Percentiles rank a stretch among this genome's conserved stretches.
These are phyloP conservation scores for Galeopsomyia nigrocyanea DNA, from an alignment of 2,888 invertebrate genomes.

Conservation along the genomic window DNA sequence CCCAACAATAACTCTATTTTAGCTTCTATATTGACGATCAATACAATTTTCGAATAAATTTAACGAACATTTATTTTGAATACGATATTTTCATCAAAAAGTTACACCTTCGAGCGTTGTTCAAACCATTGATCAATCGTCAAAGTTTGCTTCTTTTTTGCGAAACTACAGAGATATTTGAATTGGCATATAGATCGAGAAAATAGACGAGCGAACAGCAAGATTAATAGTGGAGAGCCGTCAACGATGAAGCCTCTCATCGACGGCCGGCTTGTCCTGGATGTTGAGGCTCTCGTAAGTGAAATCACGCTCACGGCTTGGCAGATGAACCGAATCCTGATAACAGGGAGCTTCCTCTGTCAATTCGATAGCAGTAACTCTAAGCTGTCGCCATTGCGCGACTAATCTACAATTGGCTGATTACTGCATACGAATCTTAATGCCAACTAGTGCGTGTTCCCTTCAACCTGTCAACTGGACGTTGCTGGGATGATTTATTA, in stretches of 20 bases:
- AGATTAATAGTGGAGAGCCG: conserved; percentile 31
- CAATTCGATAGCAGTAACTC: conserved; percentile 73
- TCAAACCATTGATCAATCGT: too few species aligned
- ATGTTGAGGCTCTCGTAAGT: conserved; percentile 52
- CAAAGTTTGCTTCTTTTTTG: too few species aligned
- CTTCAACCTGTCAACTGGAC: too few species aligned
- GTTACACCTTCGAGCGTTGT: too few species aligned
- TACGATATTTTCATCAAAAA: too few species aligned
- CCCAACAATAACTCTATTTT: too few species aligned
- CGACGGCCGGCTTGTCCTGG: conserved; percentile 49
- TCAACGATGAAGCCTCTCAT: conserved; percentile 45
- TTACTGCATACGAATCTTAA: conserved; percentile 51
- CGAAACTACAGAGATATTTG: too few species aligned
- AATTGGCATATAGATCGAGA: background rate
- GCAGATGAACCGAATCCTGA: conserved; percentile 75
- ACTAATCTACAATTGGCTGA: conserved; percentile 34
- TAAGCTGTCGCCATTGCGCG: conserved; percentile 71
- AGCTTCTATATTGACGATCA: too few species aligned
- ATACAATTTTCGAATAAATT: too few species aligned
- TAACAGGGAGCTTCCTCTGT: conserved; percentile 74
- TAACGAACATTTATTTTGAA: too few species aligned
- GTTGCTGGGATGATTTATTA: background rate
- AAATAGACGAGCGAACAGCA: conserved; percentile 45
- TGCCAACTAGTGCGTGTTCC: conserved; percentile 47
- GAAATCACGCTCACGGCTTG: conserved; percentile 54